These are phyloP conservation scores for Platanista minor DNA, from an alignment of 2,113 vertebrate species.

Conservation along the genomic window DNA sequence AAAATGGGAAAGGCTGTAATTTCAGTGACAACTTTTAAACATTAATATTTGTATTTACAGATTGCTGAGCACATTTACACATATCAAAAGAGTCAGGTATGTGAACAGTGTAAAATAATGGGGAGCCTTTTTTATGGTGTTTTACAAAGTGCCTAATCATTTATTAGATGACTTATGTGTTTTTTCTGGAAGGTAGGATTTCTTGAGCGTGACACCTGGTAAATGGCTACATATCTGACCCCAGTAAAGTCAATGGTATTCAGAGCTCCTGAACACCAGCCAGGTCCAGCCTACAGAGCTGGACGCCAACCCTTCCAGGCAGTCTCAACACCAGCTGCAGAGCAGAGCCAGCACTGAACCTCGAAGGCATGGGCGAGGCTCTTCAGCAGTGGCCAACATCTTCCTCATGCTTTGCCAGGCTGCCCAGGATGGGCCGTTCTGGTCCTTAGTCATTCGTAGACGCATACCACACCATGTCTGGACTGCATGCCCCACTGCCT, in stretches of 20 bases:
- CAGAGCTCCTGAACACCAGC: not conserved
- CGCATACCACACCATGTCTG: not conserved
- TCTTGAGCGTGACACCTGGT: accelerated
- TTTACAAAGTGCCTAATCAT: not conserved
- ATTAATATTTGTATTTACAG: not conserved
- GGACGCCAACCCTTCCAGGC: too few species aligned
- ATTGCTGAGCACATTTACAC: not conserved
- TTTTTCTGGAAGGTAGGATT: not conserved
- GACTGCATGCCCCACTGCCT: not conserved
- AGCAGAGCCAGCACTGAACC: not conserved
- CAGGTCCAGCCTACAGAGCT: not conserved
- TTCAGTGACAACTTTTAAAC: not conserved
- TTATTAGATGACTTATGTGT: not conserved
- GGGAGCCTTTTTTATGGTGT: not conserved
- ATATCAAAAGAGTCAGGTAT: not conserved
- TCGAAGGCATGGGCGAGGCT: not conserved
- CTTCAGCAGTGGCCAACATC: not conserved
- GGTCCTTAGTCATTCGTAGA: not conserved
- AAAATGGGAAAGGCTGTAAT: not conserved
- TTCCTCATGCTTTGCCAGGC: not conserved
- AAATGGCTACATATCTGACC: not conserved
- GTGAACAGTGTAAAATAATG: not conserved
- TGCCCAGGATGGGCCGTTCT: not conserved
- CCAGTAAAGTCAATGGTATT: not conserved
- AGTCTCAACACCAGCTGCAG: not conserved